Conservation (phyloP, 2,797 vertebrate species). For the Psittacula echo region DNA sequence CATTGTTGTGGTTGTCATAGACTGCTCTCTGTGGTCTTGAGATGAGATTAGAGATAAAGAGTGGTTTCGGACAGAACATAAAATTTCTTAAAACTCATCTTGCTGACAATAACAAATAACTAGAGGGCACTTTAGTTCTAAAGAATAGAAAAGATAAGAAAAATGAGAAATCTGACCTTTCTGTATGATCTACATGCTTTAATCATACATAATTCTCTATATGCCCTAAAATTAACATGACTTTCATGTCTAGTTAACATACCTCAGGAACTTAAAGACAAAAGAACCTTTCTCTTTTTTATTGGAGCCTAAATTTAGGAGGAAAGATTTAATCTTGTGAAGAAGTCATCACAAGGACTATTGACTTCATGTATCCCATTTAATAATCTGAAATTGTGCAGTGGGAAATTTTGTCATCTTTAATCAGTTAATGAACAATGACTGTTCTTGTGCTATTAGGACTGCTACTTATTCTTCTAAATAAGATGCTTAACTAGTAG, state of each 20-base stretch:
- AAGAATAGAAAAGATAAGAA: not conserved
- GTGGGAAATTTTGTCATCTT: not conserved
- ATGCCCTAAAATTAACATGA: not conserved
- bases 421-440: not conserved
- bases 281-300: not conserved
- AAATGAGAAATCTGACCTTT: not conserved
- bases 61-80: not conserved
- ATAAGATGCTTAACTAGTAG: not conserved
- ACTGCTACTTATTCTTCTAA: not conserved
- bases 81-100: not conserved
- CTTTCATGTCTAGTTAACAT: not conserved
- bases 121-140: not conserved
- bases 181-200: not conserved
- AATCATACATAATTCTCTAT: not conserved
- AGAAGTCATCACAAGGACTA: not conserved
- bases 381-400: not conserved
- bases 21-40: not conserved
- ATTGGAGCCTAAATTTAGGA: not conserved
- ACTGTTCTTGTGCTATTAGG: not conserved
- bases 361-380: not conserved
- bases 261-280: not conserved
- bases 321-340: not conserved
- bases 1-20: not conserved
- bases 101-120: not conserved
- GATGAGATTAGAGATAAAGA: not conserved